phyloP scores from a whole-genome alignment of 2,113 vertebrate genomes.

The Mandrillus leucophaeus region DNA sequence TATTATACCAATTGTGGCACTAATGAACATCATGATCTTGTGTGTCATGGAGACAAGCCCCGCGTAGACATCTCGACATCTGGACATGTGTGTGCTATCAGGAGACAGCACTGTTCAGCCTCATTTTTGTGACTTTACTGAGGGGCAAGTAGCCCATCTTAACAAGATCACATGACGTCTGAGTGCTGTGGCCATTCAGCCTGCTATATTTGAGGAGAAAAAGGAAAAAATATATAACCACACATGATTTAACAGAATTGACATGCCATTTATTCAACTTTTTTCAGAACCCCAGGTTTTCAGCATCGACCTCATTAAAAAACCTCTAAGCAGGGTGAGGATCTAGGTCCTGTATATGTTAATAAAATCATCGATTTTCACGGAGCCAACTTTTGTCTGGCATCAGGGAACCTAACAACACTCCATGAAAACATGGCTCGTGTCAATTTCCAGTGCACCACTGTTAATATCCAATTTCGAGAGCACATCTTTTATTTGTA shows the following conservation, averaged over 20 bases:
- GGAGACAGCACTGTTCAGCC: fast-evolving
- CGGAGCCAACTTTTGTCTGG: not conserved
- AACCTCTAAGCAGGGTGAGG: conserved; percentile 9
- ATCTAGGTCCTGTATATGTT: conserved; percentile 28
- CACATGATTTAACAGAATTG: not conserved
- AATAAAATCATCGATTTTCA: conserved; percentile 59
- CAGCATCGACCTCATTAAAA: conserved; percentile 62
- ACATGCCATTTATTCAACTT: conserved; percentile 2
- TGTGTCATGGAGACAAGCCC: fast-evolving
- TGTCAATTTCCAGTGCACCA: conserved; percentile 17
- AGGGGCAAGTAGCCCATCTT: not conserved
- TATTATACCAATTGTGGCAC: fast-evolving
- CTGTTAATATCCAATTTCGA: conserved; percentile 52
- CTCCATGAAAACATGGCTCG: not conserved
- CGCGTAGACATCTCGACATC: fast-evolving
- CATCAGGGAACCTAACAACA: not conserved
- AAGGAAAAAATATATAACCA: not conserved
- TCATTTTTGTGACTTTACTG: not conserved
- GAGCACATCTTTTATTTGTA: conserved; percentile 74
- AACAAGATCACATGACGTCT: fast-evolving
- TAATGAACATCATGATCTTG: not conserved
- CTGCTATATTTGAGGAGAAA: not conserved
- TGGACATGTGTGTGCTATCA: not conserved
- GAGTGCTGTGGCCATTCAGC: fast-evolving
- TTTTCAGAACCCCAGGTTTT: not conserved